Evolutionary conservation across 2,888 invertebrate genomes (phyloP), one percentile per base, ranked within the genome.

Genomic region (Tetanocera ferruginea): DNA sequence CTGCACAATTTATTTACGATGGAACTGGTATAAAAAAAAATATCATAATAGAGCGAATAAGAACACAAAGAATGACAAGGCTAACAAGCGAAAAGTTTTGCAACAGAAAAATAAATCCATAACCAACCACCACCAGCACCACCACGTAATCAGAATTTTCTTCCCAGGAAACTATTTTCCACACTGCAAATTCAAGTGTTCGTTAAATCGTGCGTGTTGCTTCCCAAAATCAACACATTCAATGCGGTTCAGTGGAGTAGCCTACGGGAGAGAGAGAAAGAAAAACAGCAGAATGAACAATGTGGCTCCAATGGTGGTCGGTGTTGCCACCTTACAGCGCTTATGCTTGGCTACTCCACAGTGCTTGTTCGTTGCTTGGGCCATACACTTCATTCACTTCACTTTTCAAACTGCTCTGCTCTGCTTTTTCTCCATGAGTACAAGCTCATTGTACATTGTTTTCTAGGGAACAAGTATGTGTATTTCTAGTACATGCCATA

Each of bases 231-330:
- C 64, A 66, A 64, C 66, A 37, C 66, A 66, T 75, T 75, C 52
- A 37, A 75, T 67, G 9, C 75, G 67, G 75, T 75, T 75, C 75
- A 75, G 67, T 75, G 55, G 75, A 75, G 34, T 55, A 55, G 11
- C 67, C 51, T 17, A 31, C 74, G 5, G 37, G 69, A 19, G 55
- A 25, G n/a, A n/a, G n/a, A n/a, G n/a, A n/a, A n/a, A 57, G 25
- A 55, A 51, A 31, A 51, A 34, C 60, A 62, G 37, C 14, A 57
- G 5, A 51, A 17, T 34, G 31, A 60, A 60, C 73, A 73, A 43
- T 43, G 55, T 43, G 62, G 66, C 75, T 34, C 37, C 55, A 67
- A 14, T 72, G 72, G 37, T 72, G 37, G 72, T 34, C 25, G 17
- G 60, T 37, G 25, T 52, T 71, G 55, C 31, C 55, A 55, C 28